phyloP scores from a whole-genome alignment of 2,797 vertebrate genomes.

The Centroberyx gerrardi region DNA sequence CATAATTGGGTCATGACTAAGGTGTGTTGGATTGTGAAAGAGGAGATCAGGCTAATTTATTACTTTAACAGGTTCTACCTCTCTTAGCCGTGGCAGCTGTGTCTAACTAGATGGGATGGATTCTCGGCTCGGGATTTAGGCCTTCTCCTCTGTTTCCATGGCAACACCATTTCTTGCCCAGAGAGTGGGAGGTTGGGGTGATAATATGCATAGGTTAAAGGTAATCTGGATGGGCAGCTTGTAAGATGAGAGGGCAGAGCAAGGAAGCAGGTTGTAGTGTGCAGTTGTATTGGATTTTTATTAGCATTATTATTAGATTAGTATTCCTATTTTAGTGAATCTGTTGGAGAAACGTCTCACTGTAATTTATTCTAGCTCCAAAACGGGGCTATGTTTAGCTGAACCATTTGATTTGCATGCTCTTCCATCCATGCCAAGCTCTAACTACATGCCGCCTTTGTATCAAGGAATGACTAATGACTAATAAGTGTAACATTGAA shows the following conservation, averaged over 20 bases:
- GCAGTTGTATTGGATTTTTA: not conserved
- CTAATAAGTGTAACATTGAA: too few relatives aligned
- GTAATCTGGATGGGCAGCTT: conserved; percentile 35
- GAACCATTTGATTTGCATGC: not conserved
- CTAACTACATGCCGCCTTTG: too few relatives aligned
- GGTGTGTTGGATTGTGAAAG: conserved; percentile 47
- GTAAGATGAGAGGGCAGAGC: conserved; percentile 1
- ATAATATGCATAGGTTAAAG: conserved; percentile 60
- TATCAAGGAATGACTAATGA: too few relatives aligned
- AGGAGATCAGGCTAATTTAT: conserved; percentile 68
- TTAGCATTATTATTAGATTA: not conserved
- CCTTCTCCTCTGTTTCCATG: conserved; percentile 76
- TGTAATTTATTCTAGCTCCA: not conserved
- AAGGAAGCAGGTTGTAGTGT: conserved; percentile 3
- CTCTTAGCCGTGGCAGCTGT: conserved; percentile 56
- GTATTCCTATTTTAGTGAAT: not conserved
- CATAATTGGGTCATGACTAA: conserved; percentile 18
- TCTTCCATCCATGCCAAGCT: too few relatives aligned
- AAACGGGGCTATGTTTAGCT: not conserved
- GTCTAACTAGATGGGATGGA: conserved; percentile 67
- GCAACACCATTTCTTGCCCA: conserved; percentile 72
- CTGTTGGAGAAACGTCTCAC: not conserved
- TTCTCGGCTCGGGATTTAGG: conserved; percentile 62
- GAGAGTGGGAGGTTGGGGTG: conserved; percentile 60
- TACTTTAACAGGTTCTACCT: conserved; percentile 48